Evolutionary conservation across 2,797 vertebrate genomes (phyloP).

Genomic region (Mormyrops boulengeri): DNA sequence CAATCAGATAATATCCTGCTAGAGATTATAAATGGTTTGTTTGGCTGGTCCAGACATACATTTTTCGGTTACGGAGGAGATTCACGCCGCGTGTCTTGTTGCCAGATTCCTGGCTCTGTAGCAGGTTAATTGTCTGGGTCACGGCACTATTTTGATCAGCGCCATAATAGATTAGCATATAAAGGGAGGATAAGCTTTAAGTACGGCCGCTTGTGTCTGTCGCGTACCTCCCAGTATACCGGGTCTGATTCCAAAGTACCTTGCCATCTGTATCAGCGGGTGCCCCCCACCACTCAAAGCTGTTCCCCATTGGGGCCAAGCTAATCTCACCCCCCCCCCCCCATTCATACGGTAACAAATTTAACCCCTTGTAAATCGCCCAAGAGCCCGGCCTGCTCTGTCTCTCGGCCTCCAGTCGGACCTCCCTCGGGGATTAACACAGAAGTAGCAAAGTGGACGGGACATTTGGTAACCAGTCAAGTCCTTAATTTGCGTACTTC

Average conservation of each 20-base stretch:
- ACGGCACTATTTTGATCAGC: conserved; percentile 1
- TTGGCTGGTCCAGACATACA: neutral
- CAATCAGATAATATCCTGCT: neutral
- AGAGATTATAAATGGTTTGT: neutral
- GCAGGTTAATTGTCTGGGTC: neutral
- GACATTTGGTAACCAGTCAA: neutral
- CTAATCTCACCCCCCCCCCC: conserved; percentile 33
- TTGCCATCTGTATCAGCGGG: conserved; percentile 44
- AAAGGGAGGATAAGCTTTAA: neutral
- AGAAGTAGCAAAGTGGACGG: neutral
- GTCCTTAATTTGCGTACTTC: neutral
- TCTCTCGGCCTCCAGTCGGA: neutral
- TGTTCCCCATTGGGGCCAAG: conserved; percentile 18
- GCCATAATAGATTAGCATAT: neutral
- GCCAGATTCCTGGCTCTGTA: neutral
- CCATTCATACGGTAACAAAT: conserved; percentile 14
- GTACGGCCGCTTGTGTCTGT: neutral
- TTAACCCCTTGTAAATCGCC: conserved; percentile 41
- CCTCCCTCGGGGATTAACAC: neutral
- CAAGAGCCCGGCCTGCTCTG: neutral
- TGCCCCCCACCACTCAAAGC: conserved; percentile 18
- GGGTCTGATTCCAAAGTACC: conserved; percentile 36
- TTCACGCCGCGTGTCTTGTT: neutral
- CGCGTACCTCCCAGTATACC: neutral
- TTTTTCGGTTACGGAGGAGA: no score